Conservation (phyloP, 2,888 invertebrate species). For the Eledona agricola region DNA sequence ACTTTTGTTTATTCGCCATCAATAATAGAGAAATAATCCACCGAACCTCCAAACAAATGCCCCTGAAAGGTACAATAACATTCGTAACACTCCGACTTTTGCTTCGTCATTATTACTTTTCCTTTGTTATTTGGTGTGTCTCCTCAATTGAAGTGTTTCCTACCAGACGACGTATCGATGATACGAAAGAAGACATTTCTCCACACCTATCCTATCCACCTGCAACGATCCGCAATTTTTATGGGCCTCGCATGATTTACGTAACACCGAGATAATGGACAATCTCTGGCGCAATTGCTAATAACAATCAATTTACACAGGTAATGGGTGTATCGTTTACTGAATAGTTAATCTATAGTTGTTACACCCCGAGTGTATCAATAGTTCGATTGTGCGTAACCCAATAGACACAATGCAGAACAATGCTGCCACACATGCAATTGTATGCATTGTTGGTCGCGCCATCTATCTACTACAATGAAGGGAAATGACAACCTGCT, state of each 20-base stretch:
- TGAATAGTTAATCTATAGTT: slow-evolving; percentile 61
- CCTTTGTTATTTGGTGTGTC: too few species aligned
- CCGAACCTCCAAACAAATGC: too few species aligned
- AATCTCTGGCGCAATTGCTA: slow-evolving; percentile 48
- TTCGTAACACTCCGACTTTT: too few species aligned
- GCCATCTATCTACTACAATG: slow-evolving; percentile 58
- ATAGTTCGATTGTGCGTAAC: slow-evolving; percentile 58
- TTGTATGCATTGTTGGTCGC: slow-evolving; percentile 58
- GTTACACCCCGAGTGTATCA: slow-evolving; percentile 60
- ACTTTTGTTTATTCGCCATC: too few species aligned
- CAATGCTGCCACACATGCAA: slow-evolving; percentile 59
- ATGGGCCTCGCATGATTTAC: slow-evolving; percentile 11
- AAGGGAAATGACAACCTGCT: slow-evolving; percentile 56
- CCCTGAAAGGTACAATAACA: too few species aligned
- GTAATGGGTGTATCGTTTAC: slow-evolving; percentile 61
- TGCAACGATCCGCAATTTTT: too few species aligned
- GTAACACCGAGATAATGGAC: slow-evolving; percentile 40
- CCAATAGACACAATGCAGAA: slow-evolving; percentile 57
- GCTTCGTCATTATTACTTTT: too few species aligned
- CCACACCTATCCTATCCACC: too few species aligned
- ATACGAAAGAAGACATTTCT: too few species aligned
- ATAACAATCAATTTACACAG: slow-evolving; percentile 61
- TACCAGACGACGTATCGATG: too few species aligned
- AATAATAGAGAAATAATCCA: too few species aligned
- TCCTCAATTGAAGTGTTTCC: too few species aligned